phyloP scores from a whole-genome alignment of 2,113 vertebrate species.

The Illadopsis cleaveri region DNA sequence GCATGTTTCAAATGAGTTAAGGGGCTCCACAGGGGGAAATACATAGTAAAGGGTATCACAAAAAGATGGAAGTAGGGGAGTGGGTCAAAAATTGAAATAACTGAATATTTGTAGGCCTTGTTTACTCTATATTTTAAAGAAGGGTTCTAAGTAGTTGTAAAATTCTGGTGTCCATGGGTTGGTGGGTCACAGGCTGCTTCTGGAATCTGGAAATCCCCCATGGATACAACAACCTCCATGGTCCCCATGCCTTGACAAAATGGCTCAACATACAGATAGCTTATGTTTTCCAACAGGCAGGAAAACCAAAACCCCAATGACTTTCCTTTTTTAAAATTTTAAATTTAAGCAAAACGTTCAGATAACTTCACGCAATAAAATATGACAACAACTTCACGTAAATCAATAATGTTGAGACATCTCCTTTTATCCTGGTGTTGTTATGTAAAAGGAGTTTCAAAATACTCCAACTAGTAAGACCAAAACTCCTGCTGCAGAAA shows the following conservation, averaged over 20 bases:
- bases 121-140: neutral
- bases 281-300: neutral
- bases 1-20: neutral
- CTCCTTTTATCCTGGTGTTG: neutral
- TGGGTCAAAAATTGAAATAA: neutral
- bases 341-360: neutral
- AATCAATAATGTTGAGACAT: neutral
- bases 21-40: neutral
- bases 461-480: neutral
- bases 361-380: neutral
- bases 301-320: neutral
- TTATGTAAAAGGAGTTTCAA: neutral
- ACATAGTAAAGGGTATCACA: neutral
- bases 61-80: neutral
- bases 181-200: neutral
- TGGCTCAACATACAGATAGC: neutral
- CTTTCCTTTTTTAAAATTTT: neutral
- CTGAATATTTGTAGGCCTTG: neutral
- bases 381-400: neutral
- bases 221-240: rapidly evolving
- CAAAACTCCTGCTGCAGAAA: neutral
- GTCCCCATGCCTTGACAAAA: neutral
- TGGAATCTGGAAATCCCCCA: neutral
- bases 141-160: neutral
- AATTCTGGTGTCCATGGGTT: neutral